These are phyloP conservation scores for Tragelaphus scriptus DNA, from an alignment of 2,113 vertebrate species.

Conservation along the genomic window DNA sequence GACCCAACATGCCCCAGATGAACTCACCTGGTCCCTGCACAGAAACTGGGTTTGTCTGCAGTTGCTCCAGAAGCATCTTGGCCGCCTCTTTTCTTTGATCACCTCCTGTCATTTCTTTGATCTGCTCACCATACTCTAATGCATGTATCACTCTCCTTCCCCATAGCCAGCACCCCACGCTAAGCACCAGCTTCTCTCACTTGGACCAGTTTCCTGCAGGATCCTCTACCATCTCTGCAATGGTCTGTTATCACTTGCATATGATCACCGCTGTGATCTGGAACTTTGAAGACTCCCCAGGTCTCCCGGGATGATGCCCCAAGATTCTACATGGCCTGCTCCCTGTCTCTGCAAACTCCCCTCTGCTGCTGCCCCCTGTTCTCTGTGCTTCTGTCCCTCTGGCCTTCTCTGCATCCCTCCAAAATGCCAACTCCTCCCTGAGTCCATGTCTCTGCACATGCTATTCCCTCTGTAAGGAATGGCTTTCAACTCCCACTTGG, in stretches of 20 bases:
- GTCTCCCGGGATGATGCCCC: background rate
- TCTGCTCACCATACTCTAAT: background rate
- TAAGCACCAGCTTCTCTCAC: background rate
- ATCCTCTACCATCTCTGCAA: background rate
- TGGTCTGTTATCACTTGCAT: background rate
- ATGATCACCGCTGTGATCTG: background rate
- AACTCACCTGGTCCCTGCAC: rapidly evolving
- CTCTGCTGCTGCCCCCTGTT: background rate
- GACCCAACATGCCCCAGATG: background rate
- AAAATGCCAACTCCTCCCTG: background rate
- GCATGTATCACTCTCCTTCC: background rate
- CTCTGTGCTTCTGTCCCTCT: background rate
- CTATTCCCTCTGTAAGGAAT: background rate
- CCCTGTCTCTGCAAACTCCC: background rate
- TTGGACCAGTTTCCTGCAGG: background rate
- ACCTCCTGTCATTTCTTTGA: background rate
- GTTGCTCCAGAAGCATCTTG: too few species aligned
- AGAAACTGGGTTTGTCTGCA: background rate
- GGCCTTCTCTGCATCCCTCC: background rate
- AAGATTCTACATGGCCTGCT: rapidly evolving
- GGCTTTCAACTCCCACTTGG: background rate
- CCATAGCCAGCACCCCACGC: background rate
- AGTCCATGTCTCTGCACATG: background rate
- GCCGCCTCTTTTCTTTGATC: rapidly evolving
- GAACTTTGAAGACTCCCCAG: background rate